Conservation (phyloP, 1,140 invertebrate species). For the Bombus turneri region DNA sequence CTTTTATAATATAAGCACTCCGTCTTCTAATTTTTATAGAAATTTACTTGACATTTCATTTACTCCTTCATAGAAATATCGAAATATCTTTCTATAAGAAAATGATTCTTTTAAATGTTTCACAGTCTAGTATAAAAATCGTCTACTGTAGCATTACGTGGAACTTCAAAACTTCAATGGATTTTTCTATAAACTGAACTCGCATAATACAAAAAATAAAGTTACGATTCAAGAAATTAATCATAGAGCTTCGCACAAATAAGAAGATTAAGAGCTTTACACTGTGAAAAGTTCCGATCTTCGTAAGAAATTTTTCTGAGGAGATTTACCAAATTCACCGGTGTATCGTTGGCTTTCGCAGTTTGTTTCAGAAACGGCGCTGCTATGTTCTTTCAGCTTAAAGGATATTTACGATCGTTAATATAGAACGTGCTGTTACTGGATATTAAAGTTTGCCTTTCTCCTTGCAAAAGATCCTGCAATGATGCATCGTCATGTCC, state of each 20-base stretch:
- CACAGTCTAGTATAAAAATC: too few species aligned
- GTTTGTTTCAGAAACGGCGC: neutral
- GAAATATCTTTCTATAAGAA: too few species aligned
- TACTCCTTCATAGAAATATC: too few species aligned
- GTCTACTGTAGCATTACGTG: too few species aligned
- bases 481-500: slow-evolving; percentile 35
- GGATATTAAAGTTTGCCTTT: slow-evolving; percentile 43
- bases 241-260: neutral
- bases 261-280: too few species aligned
- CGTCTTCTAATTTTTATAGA: too few species aligned
- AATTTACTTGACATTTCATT: too few species aligned
- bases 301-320: neutral
- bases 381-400: neutral
- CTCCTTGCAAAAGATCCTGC: neutral
- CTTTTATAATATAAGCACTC: too few species aligned
- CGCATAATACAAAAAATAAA: neutral
- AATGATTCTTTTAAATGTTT: too few species aligned
- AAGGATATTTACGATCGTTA: slow-evolving; percentile 35
- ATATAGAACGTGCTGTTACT: slow-evolving; percentile 27
- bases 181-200: neutral
- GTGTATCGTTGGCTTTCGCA: neutral
- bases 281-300: neutral
- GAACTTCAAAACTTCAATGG: too few species aligned
- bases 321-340: neutral
- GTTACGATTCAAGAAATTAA: neutral